These are phyloP conservation scores for Lineus longissimus DNA, from an alignment of 1,140 invertebrate genomes.

Conservation along the genomic window DNA sequence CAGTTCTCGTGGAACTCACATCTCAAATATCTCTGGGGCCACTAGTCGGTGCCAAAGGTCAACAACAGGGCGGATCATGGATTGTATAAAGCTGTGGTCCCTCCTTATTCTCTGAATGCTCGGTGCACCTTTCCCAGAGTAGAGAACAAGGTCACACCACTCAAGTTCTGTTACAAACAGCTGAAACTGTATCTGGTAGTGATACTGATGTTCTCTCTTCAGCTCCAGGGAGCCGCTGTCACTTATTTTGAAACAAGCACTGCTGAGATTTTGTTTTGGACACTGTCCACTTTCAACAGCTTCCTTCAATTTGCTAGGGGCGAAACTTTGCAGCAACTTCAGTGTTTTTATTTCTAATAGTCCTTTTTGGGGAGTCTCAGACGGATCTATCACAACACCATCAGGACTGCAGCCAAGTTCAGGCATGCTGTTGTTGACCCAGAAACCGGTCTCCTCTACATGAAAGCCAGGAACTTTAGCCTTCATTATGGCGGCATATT, in stretches of 20 bases:
- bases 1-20: not conserved
- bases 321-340: not conserved
- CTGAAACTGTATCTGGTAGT: conserved; percentile 3
- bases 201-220: not conserved
- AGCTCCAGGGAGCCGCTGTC: not conserved
- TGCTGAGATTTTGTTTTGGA: not conserved
- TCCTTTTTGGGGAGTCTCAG: not conserved
- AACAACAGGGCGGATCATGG: not conserved
- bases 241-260: not conserved
- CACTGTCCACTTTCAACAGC: not conserved
- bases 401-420: conserved; percentile 5
- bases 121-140: not conserved
- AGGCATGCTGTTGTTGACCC: not conserved
- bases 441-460: conserved; percentile 8
- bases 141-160: conserved; percentile 3
- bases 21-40: conserved; percentile 1
- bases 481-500: not conserved
- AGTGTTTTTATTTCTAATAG: not conserved
- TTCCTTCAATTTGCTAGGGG: not conserved
- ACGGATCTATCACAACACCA: not conserved
- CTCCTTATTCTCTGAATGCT: not conserved
- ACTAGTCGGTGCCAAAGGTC: not conserved
- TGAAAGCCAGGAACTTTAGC: not conserved
- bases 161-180: not conserved
- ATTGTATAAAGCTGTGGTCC: not conserved